phyloP scores from a whole-genome alignment of 2,797 vertebrate genomes.

The Erethizon dorsatum region DNA sequence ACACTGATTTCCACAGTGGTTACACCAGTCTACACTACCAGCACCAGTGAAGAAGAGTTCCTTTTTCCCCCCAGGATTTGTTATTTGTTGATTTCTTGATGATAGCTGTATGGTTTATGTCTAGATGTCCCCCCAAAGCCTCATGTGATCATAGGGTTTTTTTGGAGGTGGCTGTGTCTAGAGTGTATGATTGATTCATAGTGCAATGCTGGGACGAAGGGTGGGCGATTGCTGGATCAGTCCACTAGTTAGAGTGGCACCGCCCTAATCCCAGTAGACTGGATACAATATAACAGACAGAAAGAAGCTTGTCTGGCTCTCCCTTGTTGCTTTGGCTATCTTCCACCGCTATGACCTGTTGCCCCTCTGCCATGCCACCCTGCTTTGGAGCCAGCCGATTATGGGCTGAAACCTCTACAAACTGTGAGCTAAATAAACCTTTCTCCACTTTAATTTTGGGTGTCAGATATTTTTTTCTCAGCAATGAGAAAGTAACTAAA shows the following conservation, averaged over 20 bases:
- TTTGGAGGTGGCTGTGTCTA: not conserved
- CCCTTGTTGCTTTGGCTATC: not conserved
- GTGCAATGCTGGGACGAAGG: not conserved
- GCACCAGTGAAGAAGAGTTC: not conserved
- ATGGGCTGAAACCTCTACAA: not conserved
- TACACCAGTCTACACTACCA: not conserved
- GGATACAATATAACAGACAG: not conserved
- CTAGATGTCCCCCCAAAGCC: not conserved
- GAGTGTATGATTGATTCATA: not conserved
- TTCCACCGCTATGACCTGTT: not conserved
- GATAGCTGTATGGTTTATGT: not conserved
- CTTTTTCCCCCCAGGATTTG: not conserved
- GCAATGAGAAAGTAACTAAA: not conserved
- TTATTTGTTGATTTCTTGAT: not conserved
- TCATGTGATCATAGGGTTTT: not conserved
- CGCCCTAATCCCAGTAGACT: not conserved
- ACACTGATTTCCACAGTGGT: not conserved
- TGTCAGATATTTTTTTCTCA: not conserved
- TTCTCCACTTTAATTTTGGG: not conserved
- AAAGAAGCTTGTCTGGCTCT: not conserved
- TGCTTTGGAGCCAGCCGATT: not conserved
- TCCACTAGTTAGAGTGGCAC: not conserved
- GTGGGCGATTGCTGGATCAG: not conserved
- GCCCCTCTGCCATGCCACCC: not conserved
- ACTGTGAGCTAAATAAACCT: not conserved